These are phyloP conservation scores for Drosophila engyochracea DNA, from an alignment of 2,888 invertebrate species.

Conservation along the genomic window DNA sequence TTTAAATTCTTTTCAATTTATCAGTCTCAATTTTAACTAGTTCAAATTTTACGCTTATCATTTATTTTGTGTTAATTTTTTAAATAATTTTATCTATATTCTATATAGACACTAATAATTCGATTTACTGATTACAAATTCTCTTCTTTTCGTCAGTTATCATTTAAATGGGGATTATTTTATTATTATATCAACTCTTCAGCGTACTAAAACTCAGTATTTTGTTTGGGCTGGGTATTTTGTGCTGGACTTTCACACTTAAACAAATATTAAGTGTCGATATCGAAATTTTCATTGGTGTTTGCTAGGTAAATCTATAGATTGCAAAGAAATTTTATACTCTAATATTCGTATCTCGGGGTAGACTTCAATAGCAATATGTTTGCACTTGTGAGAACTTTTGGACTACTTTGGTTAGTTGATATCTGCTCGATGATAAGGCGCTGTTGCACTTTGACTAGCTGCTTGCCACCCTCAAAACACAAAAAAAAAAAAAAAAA, in stretches of 20 bases:
- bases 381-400: conserved; percentile 5
- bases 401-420: not conserved
- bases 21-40: no score
- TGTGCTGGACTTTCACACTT: not conserved
- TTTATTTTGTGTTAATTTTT: not conserved
- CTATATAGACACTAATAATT: not conserved
- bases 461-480: not conserved
- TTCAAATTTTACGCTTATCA: no score
- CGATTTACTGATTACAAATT: no score
- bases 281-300: not conserved
- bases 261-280: not conserved
- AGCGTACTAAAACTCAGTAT: no score
- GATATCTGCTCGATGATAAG: conserved; percentile 35
- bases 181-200: no score
- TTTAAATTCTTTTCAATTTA: no score
- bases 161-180: no score
- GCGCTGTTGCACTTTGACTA: conserved; percentile 39
- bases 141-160: no score
- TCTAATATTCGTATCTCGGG: not conserved
- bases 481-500: not conserved
- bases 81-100: not conserved
- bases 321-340: not conserved
- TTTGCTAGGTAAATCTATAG: not conserved
- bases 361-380: no score
- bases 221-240: no score